phyloP scores from a whole-genome alignment of 2,113 vertebrate genomes.

The Heterotilapia buettikoferi region DNA sequence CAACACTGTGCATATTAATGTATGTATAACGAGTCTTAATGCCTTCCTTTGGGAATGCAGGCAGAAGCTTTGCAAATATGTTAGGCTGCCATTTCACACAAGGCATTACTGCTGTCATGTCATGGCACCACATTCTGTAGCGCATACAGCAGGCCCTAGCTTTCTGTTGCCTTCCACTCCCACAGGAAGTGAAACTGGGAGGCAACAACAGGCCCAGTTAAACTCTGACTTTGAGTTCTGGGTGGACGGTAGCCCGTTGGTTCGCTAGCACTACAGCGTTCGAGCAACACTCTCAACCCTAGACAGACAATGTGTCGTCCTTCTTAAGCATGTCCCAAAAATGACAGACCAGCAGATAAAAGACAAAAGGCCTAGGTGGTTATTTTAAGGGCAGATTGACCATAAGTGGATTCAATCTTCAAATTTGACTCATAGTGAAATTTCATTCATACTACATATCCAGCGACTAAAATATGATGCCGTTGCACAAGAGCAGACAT shows the following conservation, averaged over 20 bases:
- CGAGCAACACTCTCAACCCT: constrained; percentile 36
- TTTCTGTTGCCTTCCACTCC: constrained; percentile 62
- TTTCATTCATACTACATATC: constrained; percentile 57
- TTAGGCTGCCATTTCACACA: constrained; percentile 67
- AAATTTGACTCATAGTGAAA: not conserved
- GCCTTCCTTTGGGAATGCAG: constrained; percentile 19
- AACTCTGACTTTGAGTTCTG: constrained; percentile 41
- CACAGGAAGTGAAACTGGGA: constrained; percentile 59
- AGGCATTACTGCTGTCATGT: constrained; percentile 67
- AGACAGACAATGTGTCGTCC: constrained; percentile 32
- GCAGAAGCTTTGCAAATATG: constrained; percentile 76
- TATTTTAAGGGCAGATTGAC: constrained; percentile 1
- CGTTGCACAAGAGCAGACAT: constrained; percentile 43
- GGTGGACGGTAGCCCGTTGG: constrained; percentile 26
- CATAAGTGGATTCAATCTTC: not conserved
- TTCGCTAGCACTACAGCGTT: not conserved
- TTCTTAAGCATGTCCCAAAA: constrained; percentile 57
- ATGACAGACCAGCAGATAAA: constrained; percentile 53
- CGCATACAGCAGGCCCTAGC: constrained; percentile 51
- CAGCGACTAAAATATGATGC: constrained; percentile 61
- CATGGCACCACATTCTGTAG: constrained; percentile 54
- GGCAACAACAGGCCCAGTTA: constrained; percentile 50
- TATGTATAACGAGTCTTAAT: not conserved
- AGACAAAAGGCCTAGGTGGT: not conserved
- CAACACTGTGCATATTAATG: not conserved